Percentiles rank a stretch among this genome's conserved stretches.
These are phyloP conservation scores for Aromia moschata DNA, from an alignment of 2,888 invertebrate genomes.

Conservation along the genomic window DNA sequence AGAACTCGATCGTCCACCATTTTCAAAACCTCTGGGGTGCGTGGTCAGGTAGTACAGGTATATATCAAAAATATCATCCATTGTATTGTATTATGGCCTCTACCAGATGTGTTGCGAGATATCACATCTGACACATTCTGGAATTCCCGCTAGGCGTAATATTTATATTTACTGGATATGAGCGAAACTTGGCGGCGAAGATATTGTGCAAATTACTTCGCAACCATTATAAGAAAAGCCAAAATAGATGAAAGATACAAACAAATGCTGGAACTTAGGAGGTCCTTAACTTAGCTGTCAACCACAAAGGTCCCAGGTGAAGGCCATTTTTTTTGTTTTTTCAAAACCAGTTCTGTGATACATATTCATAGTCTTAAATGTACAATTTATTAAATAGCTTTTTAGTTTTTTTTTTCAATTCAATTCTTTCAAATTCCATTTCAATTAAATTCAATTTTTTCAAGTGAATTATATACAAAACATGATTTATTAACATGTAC, in stretches of 20 bases:
- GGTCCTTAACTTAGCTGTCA: slow-evolving; percentile 46
- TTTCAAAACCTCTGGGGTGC: slow-evolving; percentile 45
- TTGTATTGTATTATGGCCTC: slow-evolving; percentile 43
- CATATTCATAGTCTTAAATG: slow-evolving; percentile 55
- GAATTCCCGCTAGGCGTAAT: slow-evolving; percentile 44
- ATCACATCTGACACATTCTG: slow-evolving; percentile 46
- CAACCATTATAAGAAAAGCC: slow-evolving; percentile 25
- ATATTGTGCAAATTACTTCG: slow-evolving; percentile 43
- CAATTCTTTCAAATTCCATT: too few species aligned
- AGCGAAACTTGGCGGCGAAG: slow-evolving; percentile 36
- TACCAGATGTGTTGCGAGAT: slow-evolving; percentile 48
- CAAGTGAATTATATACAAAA: too few species aligned
- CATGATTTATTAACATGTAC: too few species aligned
- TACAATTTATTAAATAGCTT: too few species aligned
- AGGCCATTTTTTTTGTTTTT: slow-evolving; percentile 22
- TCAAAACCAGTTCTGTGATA: slow-evolving; percentile 52
- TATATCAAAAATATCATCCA: slow-evolving; percentile 50
- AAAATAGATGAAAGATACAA: slow-evolving; percentile 39
- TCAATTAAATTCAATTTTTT: too few species aligned
- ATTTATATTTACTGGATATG: slow-evolving; percentile 43
- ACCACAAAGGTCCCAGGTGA: slow-evolving; percentile 39
- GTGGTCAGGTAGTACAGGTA: slow-evolving; percentile 51
- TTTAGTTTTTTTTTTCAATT: too few species aligned
- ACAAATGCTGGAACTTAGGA: slow-evolving; percentile 45
- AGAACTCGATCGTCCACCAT: slow-evolving; percentile 30